Percentiles rank a stretch among this genome's conserved stretches.
Evolutionary conservation across 2,888 invertebrate genomes (phyloP).

Genomic region (Apeira syringaria): DNA sequence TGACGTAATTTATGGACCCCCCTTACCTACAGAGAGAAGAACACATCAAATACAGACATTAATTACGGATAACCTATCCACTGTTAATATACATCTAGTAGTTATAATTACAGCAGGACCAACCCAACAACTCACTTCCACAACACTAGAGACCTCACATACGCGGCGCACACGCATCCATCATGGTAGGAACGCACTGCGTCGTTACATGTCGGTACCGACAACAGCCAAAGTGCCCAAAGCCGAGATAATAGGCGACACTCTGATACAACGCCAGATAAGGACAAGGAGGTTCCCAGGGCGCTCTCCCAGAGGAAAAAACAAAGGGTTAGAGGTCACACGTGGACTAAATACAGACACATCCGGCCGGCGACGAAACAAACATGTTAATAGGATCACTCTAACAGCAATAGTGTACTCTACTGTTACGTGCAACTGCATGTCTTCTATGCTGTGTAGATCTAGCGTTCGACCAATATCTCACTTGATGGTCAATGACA

Average conservation of each 20-base stretch:
- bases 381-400: constrained; percentile 22
- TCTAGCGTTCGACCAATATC: no score
- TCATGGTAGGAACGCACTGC: constrained; percentile 70
- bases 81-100: no score
- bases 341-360: constrained; percentile 58
- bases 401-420: no score
- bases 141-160: constrained; percentile 59
- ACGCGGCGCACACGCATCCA: constrained; percentile 66
- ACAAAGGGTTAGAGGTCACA: constrained; percentile 65
- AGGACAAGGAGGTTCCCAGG: constrained; percentile 71
- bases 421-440: no score
- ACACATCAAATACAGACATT: no score
- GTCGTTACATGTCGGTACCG: constrained; percentile 65
- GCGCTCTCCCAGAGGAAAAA: constrained; percentile 50
- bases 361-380: constrained; percentile 33
- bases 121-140: constrained; percentile 44
- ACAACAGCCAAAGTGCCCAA: constrained; percentile 77
- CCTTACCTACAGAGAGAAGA: no score
- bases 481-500: no score
- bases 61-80: no score
- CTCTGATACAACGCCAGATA: constrained; percentile 79
- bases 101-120: no score
- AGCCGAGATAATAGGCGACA: constrained; percentile 80
- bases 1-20: no score
- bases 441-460: no score